Percentiles rank a stretch among this genome's conserved stretches.
These are phyloP conservation scores for Drosophila eugracilis DNA, from an alignment of 1,140 invertebrate species.

Conservation along the genomic window DNA sequence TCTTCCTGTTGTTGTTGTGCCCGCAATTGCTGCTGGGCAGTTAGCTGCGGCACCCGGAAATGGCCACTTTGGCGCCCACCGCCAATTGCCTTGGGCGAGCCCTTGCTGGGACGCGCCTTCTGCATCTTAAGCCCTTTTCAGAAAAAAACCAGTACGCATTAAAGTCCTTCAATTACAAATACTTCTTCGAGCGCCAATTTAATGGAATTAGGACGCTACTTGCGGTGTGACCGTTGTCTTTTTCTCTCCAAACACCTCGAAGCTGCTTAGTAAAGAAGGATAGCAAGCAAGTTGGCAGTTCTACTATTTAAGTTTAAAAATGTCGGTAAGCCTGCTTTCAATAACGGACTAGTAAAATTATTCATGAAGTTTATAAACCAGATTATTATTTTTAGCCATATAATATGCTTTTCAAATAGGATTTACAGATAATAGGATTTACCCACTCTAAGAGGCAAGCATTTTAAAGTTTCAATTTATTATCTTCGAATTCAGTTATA, in stretches of 20 bases:
- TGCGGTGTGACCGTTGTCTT: background rate
- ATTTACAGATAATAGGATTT: too few relatives aligned
- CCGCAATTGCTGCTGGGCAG: slow-evolving; percentile 29
- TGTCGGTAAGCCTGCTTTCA: background rate
- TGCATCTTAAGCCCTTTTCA: background rate
- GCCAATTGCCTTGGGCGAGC: slow-evolving; percentile 28
- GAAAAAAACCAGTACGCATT: background rate
- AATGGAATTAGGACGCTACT: slow-evolving; percentile 26
- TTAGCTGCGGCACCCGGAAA: slow-evolving; percentile 26
- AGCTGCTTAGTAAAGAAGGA: background rate
- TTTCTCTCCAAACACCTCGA: background rate
- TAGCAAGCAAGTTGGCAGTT: background rate
- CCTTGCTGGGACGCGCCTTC: slow-evolving; percentile 34
- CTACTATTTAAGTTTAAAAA: background rate
- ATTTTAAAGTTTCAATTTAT: too few relatives aligned
- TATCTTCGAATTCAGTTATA: too few relatives aligned
- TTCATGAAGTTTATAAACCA: too few relatives aligned
- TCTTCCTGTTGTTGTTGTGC: slow-evolving; percentile 40
- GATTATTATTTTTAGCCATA: too few relatives aligned
- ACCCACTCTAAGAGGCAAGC: too few relatives aligned
- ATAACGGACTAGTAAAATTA: too few relatives aligned
- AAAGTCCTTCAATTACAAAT: slow-evolving; percentile 37
- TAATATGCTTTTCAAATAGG: too few relatives aligned
- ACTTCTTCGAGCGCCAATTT: slow-evolving; percentile 22
- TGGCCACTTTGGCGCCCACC: slow-evolving; percentile 28